Base-by-base conservation (phyloP, 1,140 invertebrate species). In the Octopus bimaculoides region DNA sequence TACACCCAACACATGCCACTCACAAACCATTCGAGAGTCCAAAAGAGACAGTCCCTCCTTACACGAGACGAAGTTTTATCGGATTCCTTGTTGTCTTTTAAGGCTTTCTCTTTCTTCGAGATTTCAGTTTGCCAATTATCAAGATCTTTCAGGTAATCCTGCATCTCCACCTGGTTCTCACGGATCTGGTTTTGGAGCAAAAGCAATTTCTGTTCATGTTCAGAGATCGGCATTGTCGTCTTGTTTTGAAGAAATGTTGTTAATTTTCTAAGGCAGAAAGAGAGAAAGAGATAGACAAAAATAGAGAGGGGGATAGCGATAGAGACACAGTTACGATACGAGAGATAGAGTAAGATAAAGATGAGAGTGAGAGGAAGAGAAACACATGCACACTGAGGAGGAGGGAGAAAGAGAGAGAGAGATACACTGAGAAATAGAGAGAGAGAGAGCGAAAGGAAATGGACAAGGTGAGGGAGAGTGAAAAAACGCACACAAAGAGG, bases 61-160 rank as follows among this genome's bases (percentile, higher is more conserved):
- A 41, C 26, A 2, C 26, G 26, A 41, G 26, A 41, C 26, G 66
- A 69, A 69, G 66, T n/a, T 69, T 14, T 69, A 5, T 69, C 66
- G 5, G 66, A n/a, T n/a, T 69, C 17, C 77, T 84, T 81, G 54
- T 84, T 84, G 54, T 85, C 83, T 75, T 85, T 84, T 52, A 93
- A 83, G 77, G 93, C 92, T 79, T 92, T 88, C 82, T 97, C 96
- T 91, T 95, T 95, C 81, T 91, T 91, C 91, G 95, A 96, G 90
- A 96, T 96, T 84, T 96, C 93, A 78, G 92, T 90, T 88, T 96
- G 94, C 96, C 96, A 97, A 85, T 91, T 92, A 86, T 94, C 93
- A 85, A 97, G 90, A 86, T 96, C 95, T 80, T 93, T 92, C 81
- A 94, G 91, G 87, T 93, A 95, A 79, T 91, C 93, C 81, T 94